Conservation (phyloP, 2,113 vertebrate species). For the Oplegnathus fasciatus region DNA sequence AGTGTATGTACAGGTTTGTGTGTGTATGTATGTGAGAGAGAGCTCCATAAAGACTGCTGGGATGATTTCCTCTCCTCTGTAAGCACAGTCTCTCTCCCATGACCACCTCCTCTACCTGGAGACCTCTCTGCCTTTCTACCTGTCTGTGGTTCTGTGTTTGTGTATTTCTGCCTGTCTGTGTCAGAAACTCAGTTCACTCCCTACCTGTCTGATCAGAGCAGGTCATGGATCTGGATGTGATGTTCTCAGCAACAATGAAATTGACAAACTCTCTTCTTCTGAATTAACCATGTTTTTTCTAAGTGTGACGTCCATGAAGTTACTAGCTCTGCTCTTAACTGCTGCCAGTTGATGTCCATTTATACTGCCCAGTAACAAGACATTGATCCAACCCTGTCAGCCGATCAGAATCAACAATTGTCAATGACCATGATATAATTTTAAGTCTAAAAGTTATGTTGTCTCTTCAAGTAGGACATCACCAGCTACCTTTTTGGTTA, state of each 20-base stretch:
- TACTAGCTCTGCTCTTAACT: too few relatives aligned
- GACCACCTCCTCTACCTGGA: constrained; percentile 70
- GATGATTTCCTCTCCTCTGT: constrained; percentile 73
- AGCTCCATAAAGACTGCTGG: constrained; percentile 69
- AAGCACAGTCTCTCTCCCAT: constrained; percentile 83
- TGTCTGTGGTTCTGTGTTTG: constrained; percentile 34
- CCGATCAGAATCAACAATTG: too few relatives aligned
- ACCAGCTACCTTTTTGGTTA: too few relatives aligned
- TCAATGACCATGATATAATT: too few relatives aligned
- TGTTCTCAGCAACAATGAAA: background rate
- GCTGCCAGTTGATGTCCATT: too few relatives aligned
- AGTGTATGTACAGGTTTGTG: constrained; percentile 33
- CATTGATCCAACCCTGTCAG: too few relatives aligned
- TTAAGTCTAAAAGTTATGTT: too few relatives aligned
- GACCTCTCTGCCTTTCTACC: constrained; percentile 58
- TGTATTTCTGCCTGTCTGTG: constrained; percentile 5
- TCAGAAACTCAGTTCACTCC: background rate
- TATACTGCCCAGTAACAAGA: too few relatives aligned
- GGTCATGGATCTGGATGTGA: background rate
- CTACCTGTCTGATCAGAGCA: background rate
- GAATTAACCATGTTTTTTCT: too few relatives aligned
- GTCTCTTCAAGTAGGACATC: too few relatives aligned
- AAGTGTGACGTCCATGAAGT: too few relatives aligned
- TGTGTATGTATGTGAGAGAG: constrained; percentile 4
- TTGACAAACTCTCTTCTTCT: too few relatives aligned